Base-by-base conservation (phyloP, 1,140 invertebrate genomes). In the Rhizoglyphus robini region DNA sequence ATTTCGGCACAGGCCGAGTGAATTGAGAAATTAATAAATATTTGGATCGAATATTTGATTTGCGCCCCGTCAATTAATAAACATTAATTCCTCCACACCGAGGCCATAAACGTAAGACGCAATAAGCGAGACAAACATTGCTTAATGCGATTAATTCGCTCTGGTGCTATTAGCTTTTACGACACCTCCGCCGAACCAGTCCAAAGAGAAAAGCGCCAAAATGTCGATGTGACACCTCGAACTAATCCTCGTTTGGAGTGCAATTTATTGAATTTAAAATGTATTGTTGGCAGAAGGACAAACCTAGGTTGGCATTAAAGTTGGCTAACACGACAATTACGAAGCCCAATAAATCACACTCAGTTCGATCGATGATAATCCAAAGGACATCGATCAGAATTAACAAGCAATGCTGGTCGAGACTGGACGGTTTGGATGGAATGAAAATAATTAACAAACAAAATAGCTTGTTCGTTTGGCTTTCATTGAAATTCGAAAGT, bases 311-410 rank as follows among this genome's bases (percentile, higher is more conserved):
- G 36, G 36, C 36, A 41, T 41, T 41, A 41, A 18, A 41, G 8
- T 11, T 41, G 36, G 36, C 36, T 18, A 18, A 8, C 8, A 41
- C 36, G 36, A 41, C 36, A 41, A 41, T 41, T 41, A 41, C 36
- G 8, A 8, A 11, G 8, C 8, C 36, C 36, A 41, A 41, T 41
- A 41, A 41, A 41, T 41, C 36, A 41, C 36, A 41, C 18, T 41
- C 18, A 18, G 36, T 41, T 41, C 36, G 18, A 54, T 54, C 51
- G 51, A 54, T 54, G 51, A 32, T 54, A 54, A 54, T 54, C 51
- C 51, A 8, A 20, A 20, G 8, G 23, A 23, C 51, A 54, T 54
- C 51, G 23, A 54, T 54, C 51, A 54, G 51, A 54, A 5, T 54
- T 54, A 54, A 54, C 51, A 32, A 54, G 51, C 23, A 54, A 32